phyloP scores from a whole-genome alignment of 2,113 vertebrate species.

The Butorides virescens region DNA sequence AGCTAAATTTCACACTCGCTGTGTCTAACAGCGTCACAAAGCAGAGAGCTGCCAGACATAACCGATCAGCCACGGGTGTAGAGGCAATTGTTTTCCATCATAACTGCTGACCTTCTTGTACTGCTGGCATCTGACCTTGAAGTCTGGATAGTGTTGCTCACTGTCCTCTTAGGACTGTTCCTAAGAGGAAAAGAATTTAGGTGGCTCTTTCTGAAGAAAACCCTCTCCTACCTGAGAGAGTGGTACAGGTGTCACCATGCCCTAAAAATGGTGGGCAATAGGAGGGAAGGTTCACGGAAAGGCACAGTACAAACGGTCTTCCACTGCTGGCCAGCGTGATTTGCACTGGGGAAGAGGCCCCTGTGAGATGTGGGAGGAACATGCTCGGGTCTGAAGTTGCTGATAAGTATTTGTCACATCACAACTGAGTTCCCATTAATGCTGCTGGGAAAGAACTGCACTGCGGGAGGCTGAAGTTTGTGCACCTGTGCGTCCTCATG shows the following conservation, averaged over 20 bases:
- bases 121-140: neutral
- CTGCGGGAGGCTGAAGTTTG: neutral
- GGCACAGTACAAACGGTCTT: neutral
- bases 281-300: neutral
- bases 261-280: neutral
- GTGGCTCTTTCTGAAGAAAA: neutral
- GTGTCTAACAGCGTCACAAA: neutral
- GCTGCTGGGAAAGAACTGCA: neutral
- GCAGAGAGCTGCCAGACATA: neutral
- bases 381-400: neutral
- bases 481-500: neutral
- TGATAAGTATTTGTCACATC: neutral
- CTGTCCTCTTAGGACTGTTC: neutral
- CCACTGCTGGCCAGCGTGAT: neutral
- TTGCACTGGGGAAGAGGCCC: neutral
- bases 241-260: neutral
- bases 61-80: neutral
- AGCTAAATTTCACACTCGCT: neutral
- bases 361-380: neutral
- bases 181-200: neutral
- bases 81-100: neutral
- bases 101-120: neutral
- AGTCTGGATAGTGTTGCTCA: neutral
- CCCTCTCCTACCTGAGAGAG: neutral
- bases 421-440: neutral